Percentiles rank a stretch among this genome's conserved stretches.
phyloP scores from a whole-genome alignment of 2,113 vertebrate genomes.

The Xiphias gladius region DNA sequence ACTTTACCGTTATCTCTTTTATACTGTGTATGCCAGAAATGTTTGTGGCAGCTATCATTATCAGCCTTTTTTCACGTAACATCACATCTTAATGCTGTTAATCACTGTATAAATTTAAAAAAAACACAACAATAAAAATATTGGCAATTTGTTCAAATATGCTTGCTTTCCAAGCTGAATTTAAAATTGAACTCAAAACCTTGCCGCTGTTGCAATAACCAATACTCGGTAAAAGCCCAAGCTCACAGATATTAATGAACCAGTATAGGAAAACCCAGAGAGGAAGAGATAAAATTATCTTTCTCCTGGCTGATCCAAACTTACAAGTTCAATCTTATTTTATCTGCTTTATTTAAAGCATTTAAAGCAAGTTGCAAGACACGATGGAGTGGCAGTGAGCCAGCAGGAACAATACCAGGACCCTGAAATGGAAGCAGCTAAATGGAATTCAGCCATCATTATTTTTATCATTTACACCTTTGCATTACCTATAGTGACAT shows the following conservation, averaged over 20 bases:
- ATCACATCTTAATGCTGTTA: neutral
- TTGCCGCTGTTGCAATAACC: neutral
- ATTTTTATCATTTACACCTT: neutral
- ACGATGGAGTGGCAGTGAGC: neutral
- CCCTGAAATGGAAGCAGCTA: neutral
- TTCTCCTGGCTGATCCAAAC: neutral
- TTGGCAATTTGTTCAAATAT: neutral
- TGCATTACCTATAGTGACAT: neutral
- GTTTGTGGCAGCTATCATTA: neutral
- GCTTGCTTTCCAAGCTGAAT: neutral
- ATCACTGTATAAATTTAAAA: neutral
- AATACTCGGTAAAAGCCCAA: neutral
- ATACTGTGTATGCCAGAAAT: neutral
- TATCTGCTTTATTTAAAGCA: neutral
- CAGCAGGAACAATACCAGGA: neutral
- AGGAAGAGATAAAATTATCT: neutral
- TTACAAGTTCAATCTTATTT: neutral
- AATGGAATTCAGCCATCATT: neutral
- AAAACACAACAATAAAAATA: neutral
- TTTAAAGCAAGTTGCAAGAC: no score
- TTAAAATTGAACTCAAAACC: neutral
- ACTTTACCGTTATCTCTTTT: neutral
- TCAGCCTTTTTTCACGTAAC: neutral
- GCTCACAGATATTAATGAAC: neutral
- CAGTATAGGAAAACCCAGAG: neutral